Conservation (phyloP, 2,797 vertebrate species). For the Sebastes taczanowskii region DNA sequence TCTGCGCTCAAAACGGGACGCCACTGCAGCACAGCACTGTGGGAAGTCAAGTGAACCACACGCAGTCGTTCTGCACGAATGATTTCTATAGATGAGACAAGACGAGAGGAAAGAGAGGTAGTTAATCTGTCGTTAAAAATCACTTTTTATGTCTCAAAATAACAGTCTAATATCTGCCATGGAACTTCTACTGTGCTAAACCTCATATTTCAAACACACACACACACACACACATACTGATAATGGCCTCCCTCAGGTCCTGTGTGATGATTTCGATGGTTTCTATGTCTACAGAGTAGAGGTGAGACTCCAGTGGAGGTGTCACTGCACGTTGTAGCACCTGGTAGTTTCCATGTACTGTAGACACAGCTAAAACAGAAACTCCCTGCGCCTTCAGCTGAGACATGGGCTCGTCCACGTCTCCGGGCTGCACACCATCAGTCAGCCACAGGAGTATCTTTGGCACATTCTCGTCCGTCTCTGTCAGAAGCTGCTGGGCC, state of each 20-base stretch:
- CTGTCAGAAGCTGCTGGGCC: slow-evolving; percentile 76
- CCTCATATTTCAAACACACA: not conserved
- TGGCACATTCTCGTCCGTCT: slow-evolving; percentile 74
- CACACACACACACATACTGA: slow-evolving; percentile 77
- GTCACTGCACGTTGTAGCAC: slow-evolving; percentile 84
- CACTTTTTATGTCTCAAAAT: not conserved
- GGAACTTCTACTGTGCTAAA: not conserved
- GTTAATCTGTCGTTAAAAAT: not conserved
- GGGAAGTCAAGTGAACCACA: slow-evolving; percentile 64
- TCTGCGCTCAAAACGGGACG: slow-evolving; percentile 56
- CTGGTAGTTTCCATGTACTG: slow-evolving; percentile 83
- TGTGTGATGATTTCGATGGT: slow-evolving; percentile 86
- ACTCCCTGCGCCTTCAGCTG: slow-evolving; percentile 86
- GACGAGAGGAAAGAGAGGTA: not conserved
- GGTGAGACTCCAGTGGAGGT: slow-evolving; percentile 83
- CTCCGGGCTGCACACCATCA: slow-evolving; percentile 87
- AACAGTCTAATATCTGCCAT: not conserved
- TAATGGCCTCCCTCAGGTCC: slow-evolving; percentile 84
- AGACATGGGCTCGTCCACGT: slow-evolving; percentile 82
- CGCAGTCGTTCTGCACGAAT: slow-evolving; percentile 62
- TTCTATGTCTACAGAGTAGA: slow-evolving; percentile 90
- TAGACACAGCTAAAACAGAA: slow-evolving; percentile 86
- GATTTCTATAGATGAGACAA: slow-evolving; percentile 61
- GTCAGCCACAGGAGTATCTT: slow-evolving; percentile 93
- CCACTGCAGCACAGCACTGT: slow-evolving; percentile 78